Base-by-base conservation (phyloP, 2,888 invertebrate genomes). In the Rhagonycha lutea region DNA sequence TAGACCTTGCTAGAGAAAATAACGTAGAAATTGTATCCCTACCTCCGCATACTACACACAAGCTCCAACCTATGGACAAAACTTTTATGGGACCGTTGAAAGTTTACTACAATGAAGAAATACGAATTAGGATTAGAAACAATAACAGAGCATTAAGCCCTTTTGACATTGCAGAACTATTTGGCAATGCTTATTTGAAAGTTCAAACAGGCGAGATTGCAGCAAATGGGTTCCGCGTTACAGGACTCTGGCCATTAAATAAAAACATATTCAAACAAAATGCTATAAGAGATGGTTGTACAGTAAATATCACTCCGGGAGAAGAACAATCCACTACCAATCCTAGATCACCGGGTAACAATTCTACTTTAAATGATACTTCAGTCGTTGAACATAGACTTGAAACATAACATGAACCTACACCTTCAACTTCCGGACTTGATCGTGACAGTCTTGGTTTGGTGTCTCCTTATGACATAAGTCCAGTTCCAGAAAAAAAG, bases 131-230 rank as follows among this genome's bases (percentile, higher is more conserved):
- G 61, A 8, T 72, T 10, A 12, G 10, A 1, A 7, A 26, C n/a
- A 28, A 14, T 29, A 1, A 26, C 3, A 24, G 68, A 14, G 18
- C 28, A 3, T 0, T 72, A 4, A 68, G 26, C n/a, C 28, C 7
- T 4, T 68, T 26, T 61, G 72, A 68, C 61, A 70, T 82, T 24
- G 76, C 68, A 3, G 78, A 80, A 23, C 70, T 82, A 61, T 79
- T 84, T 68, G 80, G 80, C n/a, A 75, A 76, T 71, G 80, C 80
- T 24, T 85, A 83, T 77, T 29, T 82, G 61, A 83, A 83, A 79
- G 72, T 72, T 11, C 81, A 80, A 70, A 81, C 81, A 24, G 76
- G 69, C 8, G 74, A 75, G 26, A 78, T 74, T 32, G 74, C 74
- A 14, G 69, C 32, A 12, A 76, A 73, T 61, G 77, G 76, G 1